Evolutionary conservation across 1,140 invertebrate genomes (phyloP).

Genomic region (Euwallacea fornicatus): DNA sequence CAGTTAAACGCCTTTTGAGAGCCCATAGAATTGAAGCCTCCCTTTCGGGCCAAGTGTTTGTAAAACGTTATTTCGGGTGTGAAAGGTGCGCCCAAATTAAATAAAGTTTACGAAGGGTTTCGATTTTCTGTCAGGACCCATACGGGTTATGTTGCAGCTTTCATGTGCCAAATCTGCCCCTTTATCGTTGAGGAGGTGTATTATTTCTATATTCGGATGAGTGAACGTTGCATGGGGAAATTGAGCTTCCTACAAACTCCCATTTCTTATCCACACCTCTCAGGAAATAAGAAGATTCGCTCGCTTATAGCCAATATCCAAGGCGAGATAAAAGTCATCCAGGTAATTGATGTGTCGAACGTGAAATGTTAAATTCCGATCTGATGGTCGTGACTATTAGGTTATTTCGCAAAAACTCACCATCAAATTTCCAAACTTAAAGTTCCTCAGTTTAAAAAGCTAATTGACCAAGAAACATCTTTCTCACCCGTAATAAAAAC

Average conservation of each 20-base stretch:
- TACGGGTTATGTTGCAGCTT: no score
- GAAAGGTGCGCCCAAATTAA: slow-evolving; percentile 33
- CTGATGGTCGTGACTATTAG: not conserved
- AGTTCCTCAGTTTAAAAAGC: not conserved
- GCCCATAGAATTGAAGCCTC: slow-evolving; percentile 7
- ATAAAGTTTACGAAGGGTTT: slow-evolving; percentile 20
- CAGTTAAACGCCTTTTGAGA: slow-evolving; percentile 23
- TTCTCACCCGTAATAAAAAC: slow-evolving; percentile 4
- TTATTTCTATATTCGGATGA: no score
- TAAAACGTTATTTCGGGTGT: slow-evolving; percentile 29
- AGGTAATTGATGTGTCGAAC: slow-evolving; percentile 26
- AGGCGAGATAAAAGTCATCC: slow-evolving; percentile 24
- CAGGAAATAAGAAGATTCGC: slow-evolving; percentile 11
- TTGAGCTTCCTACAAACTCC: not conserved
- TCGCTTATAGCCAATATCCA: not conserved
- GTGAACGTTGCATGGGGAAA: no score
- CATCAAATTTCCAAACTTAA: not conserved
- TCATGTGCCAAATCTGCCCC: no score
- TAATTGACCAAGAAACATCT: not conserved
- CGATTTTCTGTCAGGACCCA: slow-evolving; percentile 20
- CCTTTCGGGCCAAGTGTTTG: slow-evolving; percentile 19
- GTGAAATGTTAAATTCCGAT: slow-evolving; percentile 18
- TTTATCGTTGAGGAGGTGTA: no score
- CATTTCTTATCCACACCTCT: slow-evolving; percentile 1
- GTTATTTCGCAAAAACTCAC: no score